phyloP scores from a whole-genome alignment of 2,888 invertebrate species.

The Timema cristinae region DNA sequence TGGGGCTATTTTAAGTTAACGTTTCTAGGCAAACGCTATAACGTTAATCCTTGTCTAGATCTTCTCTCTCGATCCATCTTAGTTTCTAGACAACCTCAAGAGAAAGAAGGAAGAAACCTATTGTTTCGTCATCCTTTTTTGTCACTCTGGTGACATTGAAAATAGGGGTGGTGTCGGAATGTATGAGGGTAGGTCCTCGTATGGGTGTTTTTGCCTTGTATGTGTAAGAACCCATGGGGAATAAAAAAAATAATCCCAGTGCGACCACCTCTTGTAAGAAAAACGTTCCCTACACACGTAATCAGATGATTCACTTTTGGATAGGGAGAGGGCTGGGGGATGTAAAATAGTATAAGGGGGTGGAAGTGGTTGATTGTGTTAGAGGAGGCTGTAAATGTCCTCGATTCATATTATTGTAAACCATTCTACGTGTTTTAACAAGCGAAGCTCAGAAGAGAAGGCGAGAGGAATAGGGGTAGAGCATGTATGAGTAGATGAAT shows the following conservation, averaged over 20 bases:
- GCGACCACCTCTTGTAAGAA: slow-evolving; percentile 1
- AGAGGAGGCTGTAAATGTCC: slow-evolving; percentile 19
- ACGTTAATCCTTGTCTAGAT: too few relatives aligned
- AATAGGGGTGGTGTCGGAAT: too few relatives aligned
- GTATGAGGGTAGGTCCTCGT: slow-evolving; percentile 19
- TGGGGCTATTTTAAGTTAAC: too few relatives aligned
- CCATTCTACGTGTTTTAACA: neutral
- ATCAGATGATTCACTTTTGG: slow-evolving; percentile 31
- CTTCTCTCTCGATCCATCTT: too few relatives aligned
- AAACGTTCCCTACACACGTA: slow-evolving; percentile 3
- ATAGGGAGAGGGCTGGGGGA: slow-evolving; percentile 12
- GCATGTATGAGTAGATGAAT: too few relatives aligned
- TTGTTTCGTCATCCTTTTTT: too few relatives aligned
- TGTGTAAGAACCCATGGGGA: slow-evolving; percentile 15
- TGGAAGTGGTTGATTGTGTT: slow-evolving; percentile 25
- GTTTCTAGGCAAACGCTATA: too few relatives aligned
- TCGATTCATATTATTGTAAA: neutral
- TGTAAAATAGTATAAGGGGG: slow-evolving; percentile 11
- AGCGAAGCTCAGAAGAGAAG: too few relatives aligned
- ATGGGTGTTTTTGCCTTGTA: slow-evolving; percentile 15
- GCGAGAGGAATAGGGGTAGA: too few relatives aligned
- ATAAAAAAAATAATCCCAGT: slow-evolving; percentile 24
- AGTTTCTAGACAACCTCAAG: too few relatives aligned
- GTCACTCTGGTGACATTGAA: too few relatives aligned
- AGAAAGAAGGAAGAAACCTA: too few relatives aligned